Percentiles rank a stretch among this genome's conserved stretches.
phyloP scores from a whole-genome alignment of 2,797 vertebrate species.

The Carapus acus region DNA sequence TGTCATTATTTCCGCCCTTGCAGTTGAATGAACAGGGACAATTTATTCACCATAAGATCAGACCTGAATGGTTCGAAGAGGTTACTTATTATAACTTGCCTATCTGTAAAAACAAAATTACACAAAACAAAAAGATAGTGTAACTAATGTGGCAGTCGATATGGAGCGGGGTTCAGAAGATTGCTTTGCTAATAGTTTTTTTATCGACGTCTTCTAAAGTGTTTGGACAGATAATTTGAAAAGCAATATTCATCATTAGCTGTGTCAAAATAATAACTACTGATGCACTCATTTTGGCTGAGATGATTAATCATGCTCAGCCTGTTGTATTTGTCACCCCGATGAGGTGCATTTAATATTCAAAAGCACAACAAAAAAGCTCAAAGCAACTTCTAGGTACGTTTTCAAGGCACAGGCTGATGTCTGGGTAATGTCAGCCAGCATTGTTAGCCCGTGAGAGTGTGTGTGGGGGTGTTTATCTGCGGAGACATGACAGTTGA shows the following conservation, averaged over 20 bases:
- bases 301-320: background rate
- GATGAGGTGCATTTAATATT: background rate
- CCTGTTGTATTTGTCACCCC: background rate
- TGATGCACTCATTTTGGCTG: background rate
- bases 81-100: background rate
- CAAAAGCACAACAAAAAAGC: background rate
- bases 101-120: slow-evolving; percentile 4
- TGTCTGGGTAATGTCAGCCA: background rate
- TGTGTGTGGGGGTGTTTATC: slow-evolving; percentile 8
- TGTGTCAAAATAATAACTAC: background rate
- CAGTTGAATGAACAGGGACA: too few species aligned
- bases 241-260: background rate
- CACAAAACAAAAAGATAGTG: slow-evolving; percentile 7
- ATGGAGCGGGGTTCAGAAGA: background rate
- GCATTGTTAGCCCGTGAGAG: background rate
- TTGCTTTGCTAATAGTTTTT: slow-evolving; percentile 19
- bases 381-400: background rate
- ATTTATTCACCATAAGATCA: too few species aligned
- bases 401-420: background rate
- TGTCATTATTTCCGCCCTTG: too few species aligned
- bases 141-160: slow-evolving; percentile 32
- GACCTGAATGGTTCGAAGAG: background rate
- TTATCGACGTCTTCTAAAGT: slow-evolving; percentile 11
- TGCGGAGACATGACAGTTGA: slow-evolving; percentile 6
- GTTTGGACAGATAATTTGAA: slow-evolving; percentile 7